Conservation (phyloP, 2,888 invertebrate species). For the Drosophila tripunctata region DNA sequence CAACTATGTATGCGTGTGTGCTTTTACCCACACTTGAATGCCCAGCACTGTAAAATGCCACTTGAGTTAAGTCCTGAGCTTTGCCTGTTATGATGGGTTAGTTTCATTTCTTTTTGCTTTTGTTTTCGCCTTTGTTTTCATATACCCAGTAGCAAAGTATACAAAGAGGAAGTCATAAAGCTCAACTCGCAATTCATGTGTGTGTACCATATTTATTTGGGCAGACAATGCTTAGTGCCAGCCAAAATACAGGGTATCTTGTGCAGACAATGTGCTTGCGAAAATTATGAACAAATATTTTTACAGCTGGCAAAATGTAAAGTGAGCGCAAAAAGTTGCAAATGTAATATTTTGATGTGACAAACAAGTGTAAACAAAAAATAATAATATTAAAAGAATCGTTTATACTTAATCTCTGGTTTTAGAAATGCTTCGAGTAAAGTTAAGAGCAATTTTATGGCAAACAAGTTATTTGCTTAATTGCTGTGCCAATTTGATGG, state of each 20-base stretch:
- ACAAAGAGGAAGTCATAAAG: neutral
- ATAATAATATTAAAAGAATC: neutral
- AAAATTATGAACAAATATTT: conserved; percentile 46
- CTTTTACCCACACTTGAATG: conserved; percentile 44
- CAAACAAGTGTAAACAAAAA: conserved; percentile 4
- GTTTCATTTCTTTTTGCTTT: conserved; percentile 3
- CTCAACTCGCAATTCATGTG: neutral
- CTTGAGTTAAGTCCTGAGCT: conserved; percentile 45
- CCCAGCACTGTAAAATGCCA: conserved; percentile 51
- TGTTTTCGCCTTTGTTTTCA: neutral
- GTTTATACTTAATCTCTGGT: neutral
- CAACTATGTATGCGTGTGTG: conserved; percentile 39
- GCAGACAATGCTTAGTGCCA: conserved; percentile 1
- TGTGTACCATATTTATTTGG: conserved; percentile 1
- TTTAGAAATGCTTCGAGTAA: too few species aligned
- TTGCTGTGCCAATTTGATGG: conserved; percentile 16
- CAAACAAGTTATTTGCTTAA: neutral
- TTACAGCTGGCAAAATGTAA: conserved; percentile 22
- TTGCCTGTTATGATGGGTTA: conserved; percentile 31
- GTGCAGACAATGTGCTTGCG: neutral
- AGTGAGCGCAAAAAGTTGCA: conserved; percentile 14
- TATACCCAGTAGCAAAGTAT: conserved; percentile 19
- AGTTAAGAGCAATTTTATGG: neutral
- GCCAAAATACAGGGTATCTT: conserved; percentile 6
- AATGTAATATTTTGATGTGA: conserved; percentile 4